Evolutionary conservation across 2,113 vertebrate genomes (phyloP), one percentile per base, ranked within the genome.

Genomic region (Perccottus glenii): DNA sequence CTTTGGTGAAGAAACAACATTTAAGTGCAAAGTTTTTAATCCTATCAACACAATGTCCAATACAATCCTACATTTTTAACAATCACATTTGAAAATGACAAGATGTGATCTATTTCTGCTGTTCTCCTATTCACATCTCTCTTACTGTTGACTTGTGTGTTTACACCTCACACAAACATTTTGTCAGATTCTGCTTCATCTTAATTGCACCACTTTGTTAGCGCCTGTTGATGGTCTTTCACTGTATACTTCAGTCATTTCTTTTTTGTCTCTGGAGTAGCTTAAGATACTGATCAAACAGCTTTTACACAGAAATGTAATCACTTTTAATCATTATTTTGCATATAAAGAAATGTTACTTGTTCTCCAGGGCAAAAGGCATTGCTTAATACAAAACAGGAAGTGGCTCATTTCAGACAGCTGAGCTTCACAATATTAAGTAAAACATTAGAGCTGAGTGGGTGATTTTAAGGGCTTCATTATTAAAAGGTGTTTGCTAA

Each of bases 401-500:
- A 27, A 27, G 3, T 40, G 5, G 38, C 8, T 8, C 38, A 40
- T 8, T 5, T 40, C 38, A 40, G 8, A 8, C 8, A 40, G 8
- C 50, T 59, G 9, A 27, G 8, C 62, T 36, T 33, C 15, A 53
- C 42, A 58, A 12, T 2, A 55, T 80, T 57, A 70, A 32, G 60
- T 49, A 55, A 38, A 57, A 47, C 38, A 47, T 27, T 9, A 10
- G 27, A 5, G 0, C 40, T 1, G 27, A 91, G 92, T 93, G 92
- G 93, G 93, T 61, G 45, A 19, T 92, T 94, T 92, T 94, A 94
- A 95, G 95, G 93, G 94, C 91, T 93, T 95, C 94, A 95, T 96
- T 96, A 95, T 94, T 95, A 92, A 91, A 94, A 93, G 93, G 92
- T 94, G 95, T 95, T 90, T 93, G 93, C 89, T 91, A 1, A 75